Evolutionary conservation across 37 sponge, comb jelly and placozoan genomes (phyloP).

Genomic region (Chondrosia reniformis): DNA sequence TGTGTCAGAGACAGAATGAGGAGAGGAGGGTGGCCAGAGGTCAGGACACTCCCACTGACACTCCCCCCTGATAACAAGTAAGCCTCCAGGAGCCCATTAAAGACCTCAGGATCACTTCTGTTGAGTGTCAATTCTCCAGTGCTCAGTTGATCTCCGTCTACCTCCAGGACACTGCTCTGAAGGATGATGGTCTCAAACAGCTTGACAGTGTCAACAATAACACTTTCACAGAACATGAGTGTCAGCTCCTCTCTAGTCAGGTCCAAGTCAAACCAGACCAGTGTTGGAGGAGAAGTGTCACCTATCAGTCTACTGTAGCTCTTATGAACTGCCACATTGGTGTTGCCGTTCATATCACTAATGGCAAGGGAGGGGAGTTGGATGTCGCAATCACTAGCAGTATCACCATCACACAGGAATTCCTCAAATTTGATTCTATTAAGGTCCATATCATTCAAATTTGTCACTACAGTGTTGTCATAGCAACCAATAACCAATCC

Average conservation of each 20-base stretch:
- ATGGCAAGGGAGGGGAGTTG: slow-evolving; percentile 39
- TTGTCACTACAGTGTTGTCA: slow-evolving; percentile 50
- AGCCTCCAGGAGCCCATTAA: slow-evolving; percentile 39
- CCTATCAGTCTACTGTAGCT: slow-evolving; percentile 11
- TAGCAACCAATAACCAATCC: slow-evolving; percentile 73
- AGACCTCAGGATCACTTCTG: slow-evolving; percentile 39
- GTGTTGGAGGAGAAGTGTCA: slow-evolving; percentile 61
- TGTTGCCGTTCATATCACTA: slow-evolving; percentile 68
- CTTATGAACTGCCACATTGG: neutral
- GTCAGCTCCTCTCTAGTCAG: slow-evolving; percentile 60
- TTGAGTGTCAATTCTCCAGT: slow-evolving; percentile 36
- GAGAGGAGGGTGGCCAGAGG: slow-evolving; percentile 75
- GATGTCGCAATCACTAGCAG: slow-evolving; percentile 36
- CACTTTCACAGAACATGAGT: slow-evolving; percentile 83
- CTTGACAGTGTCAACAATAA: neutral
- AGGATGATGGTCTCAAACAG: slow-evolving; percentile 36
- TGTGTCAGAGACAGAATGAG: slow-evolving; percentile 46
- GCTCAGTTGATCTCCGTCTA: slow-evolving; percentile 31
- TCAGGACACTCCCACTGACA: slow-evolving; percentile 42
- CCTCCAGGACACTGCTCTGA: slow-evolving; percentile 46
- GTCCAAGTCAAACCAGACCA: slow-evolving; percentile 79
- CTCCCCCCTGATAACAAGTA: slow-evolving; percentile 56
- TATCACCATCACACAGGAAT: slow-evolving; percentile 27
- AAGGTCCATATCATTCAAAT: slow-evolving; percentile 71
- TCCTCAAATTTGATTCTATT: slow-evolving; percentile 52